A percentile compares a stretch with the other conserved stretches of the same genome.
These are phyloP conservation scores for Pycnomerus fuliginosus DNA, from an alignment of 2,888 invertebrate species.

Conservation along the genomic window DNA sequence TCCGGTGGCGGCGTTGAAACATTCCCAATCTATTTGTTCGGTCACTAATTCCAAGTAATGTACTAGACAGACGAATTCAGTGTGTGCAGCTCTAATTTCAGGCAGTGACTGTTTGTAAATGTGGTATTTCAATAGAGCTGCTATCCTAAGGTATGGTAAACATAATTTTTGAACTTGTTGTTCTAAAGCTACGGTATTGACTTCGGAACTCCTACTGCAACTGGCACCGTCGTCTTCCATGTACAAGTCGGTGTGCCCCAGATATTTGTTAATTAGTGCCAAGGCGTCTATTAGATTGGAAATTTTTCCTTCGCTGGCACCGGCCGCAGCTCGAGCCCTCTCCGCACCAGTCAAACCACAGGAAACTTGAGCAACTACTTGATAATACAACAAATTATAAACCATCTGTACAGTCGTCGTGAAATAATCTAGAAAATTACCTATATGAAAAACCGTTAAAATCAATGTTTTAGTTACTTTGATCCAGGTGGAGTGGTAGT, in stretches of 20 bases:
- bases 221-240: slow-evolving; percentile 57
- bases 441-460: slow-evolving; percentile 7
- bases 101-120: slow-evolving; percentile 77
- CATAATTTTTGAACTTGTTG: slow-evolving; percentile 71
- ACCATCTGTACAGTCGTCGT: slow-evolving; percentile 83
- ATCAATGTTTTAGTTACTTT: slow-evolving; percentile 63
- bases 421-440: slow-evolving; percentile 90
- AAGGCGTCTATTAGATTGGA: slow-evolving; percentile 50
- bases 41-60: slow-evolving; percentile 76
- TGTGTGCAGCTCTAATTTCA: slow-evolving; percentile 61
- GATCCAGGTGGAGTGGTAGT: slow-evolving; percentile 81
- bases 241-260: slow-evolving; percentile 62
- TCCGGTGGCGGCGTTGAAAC: slow-evolving; percentile 65
- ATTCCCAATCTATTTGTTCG: slow-evolving; percentile 65
- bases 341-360: slow-evolving; percentile 67
- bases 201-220: slow-evolving; percentile 34
- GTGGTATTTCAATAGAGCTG: slow-evolving; percentile 73
- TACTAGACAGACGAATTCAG: slow-evolving; percentile 76
- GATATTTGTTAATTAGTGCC: slow-evolving; percentile 52
- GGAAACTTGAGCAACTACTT: slow-evolving; percentile 79
- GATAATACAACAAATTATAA: slow-evolving; percentile 87
- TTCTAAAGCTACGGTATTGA: slow-evolving; percentile 51
- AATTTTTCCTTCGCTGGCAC: slow-evolving; percentile 37
- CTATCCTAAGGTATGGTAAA: slow-evolving; percentile 81
- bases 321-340: slow-evolving; percentile 53